phyloP scores from a whole-genome alignment of 2,888 invertebrate species.

The Heliconius hortense region DNA sequence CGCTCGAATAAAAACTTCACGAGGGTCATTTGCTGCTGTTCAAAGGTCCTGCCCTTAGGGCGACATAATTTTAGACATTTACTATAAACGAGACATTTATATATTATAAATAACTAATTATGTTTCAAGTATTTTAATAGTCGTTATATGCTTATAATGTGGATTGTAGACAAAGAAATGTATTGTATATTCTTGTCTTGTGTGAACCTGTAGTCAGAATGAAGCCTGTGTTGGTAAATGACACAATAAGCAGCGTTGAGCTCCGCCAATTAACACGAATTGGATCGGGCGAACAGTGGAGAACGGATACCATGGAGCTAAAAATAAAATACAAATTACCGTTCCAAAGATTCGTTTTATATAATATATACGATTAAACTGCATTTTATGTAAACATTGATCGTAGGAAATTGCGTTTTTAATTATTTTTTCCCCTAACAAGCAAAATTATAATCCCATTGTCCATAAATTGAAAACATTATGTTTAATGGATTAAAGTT shows the following conservation, averaged over 20 bases:
- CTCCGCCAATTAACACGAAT: background rate
- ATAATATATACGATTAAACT: background rate
- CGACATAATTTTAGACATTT: conserved; percentile 2
- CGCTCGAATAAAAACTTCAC: conserved; percentile 1
- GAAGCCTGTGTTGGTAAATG: background rate
- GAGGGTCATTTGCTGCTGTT: background rate
- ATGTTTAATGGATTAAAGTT: conserved; percentile 34
- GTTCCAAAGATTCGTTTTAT: background rate
- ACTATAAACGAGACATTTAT: background rate
- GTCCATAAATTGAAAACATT: conserved; percentile 27
- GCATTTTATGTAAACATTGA: background rate
- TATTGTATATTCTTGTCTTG: background rate
- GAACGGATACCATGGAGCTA: no score
- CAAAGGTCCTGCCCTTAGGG: background rate
- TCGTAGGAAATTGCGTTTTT: background rate
- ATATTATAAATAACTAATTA: background rate
- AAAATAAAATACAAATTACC: background rate
- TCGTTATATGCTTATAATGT: no score
- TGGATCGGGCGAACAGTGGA: background rate
- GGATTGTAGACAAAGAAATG: background rate
- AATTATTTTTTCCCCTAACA: conserved; percentile 2
- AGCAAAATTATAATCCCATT: conserved; percentile 4
- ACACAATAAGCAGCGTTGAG: background rate
- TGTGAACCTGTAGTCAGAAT: background rate
- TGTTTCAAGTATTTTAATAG: background rate